Conservation (phyloP, 2,797 vertebrate species). For the Manis pentadactyla region DNA sequence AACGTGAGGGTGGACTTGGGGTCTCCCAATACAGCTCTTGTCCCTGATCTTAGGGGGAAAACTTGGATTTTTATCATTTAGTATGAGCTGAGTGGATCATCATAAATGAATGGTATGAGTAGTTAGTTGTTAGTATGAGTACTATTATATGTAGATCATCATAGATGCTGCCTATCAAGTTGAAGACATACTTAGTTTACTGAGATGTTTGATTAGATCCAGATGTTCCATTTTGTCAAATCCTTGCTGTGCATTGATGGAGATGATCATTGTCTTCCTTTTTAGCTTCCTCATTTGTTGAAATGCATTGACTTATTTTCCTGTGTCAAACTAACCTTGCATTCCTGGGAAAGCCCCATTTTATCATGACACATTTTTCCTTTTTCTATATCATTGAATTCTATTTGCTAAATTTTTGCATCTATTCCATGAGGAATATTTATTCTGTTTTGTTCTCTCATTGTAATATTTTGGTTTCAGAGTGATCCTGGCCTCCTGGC, state of each 20-base stretch:
- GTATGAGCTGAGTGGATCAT: background rate
- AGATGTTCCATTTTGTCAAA: background rate
- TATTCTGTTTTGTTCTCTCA: background rate
- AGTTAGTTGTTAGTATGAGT: background rate
- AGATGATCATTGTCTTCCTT: background rate
- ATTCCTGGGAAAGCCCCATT: background rate
- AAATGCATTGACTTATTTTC: background rate
- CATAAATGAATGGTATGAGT: background rate
- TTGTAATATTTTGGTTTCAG: background rate
- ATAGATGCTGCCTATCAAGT: no score
- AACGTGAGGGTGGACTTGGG: fast-evolving
- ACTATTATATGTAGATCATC: no score
- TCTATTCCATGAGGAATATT: background rate
- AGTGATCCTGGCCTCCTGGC: background rate
- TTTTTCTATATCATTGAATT: background rate
- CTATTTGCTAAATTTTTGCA: background rate
- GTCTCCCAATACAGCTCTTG: background rate
- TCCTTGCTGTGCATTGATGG: background rate
- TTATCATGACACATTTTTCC: background rate
- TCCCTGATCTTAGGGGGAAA: background rate
- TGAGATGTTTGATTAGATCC: background rate
- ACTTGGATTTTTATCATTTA: background rate
- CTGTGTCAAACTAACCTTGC: background rate
- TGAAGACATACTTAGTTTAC: background rate
- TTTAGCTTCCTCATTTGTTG: background rate